Evolutionary conservation across 2,113 vertebrate species (phyloP).

Genomic region (Fregetta grallaria): DNA sequence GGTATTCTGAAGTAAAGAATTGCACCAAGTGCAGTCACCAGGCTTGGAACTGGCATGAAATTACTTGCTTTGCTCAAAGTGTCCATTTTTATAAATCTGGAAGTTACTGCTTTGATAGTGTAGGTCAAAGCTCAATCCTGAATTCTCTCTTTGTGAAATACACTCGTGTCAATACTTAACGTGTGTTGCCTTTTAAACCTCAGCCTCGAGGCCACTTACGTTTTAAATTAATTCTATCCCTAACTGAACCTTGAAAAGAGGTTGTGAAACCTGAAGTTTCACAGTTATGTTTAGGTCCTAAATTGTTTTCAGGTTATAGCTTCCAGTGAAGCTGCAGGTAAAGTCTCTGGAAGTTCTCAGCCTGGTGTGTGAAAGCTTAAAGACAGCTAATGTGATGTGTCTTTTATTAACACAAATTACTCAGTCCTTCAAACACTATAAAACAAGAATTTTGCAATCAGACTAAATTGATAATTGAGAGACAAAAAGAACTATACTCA

Average conservation of each 20-base stretch:
- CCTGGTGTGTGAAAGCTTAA: neutral
- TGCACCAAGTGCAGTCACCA: neutral
- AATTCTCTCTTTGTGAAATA: neutral
- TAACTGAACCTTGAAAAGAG: neutral
- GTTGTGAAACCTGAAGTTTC: neutral
- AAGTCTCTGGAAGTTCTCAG: neutral
- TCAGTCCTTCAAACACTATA: neutral
- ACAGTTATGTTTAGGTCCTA: neutral
- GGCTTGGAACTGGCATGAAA: neutral
- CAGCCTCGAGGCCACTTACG: neutral
- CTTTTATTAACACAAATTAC: neutral
- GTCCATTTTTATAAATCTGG: neutral
- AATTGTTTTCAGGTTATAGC: neutral
- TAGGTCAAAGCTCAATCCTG: neutral
- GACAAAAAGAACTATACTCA: neutral
- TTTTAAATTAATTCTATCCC: neutral
- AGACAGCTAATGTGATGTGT: neutral
- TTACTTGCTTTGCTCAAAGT: neutral
- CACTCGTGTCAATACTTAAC: accelerated
- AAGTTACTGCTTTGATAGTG: neutral
- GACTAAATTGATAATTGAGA: neutral
- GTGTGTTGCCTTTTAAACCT: neutral
- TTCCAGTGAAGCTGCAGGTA: neutral
- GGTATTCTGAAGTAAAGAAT: neutral
- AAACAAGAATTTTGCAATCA: neutral